Percentiles rank a stretch among this genome's conserved stretches.
Evolutionary conservation across 2,113 vertebrate genomes (phyloP).

Genomic region (Geococcyx californianus): DNA sequence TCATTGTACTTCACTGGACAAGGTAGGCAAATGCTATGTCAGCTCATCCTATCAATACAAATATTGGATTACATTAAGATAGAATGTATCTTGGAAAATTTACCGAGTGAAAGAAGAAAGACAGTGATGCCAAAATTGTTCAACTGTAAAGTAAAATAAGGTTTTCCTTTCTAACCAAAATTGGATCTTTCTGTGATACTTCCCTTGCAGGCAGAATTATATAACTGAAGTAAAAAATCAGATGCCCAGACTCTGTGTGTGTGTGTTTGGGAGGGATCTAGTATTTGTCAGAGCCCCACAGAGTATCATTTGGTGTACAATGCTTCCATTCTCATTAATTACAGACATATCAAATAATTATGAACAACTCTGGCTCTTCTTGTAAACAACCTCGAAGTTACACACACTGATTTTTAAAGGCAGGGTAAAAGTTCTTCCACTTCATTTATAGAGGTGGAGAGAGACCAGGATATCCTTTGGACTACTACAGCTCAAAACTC

Average conservation of each 20-base stretch:
- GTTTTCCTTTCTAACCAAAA: not conserved
- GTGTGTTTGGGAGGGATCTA: not conserved
- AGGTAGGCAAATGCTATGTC: not conserved
- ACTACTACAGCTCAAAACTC: constrained; percentile 53
- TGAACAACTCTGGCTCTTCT: not conserved
- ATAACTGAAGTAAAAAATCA: not conserved
- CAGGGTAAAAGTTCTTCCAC: constrained; percentile 44
- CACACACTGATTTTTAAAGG: constrained; percentile 2
- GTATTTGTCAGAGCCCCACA: not conserved
- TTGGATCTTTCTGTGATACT: not conserved
- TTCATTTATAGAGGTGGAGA: constrained; percentile 74
- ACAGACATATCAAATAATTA: not conserved
- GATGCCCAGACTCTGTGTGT: not conserved
- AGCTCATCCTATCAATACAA: not conserved
- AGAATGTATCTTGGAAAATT: not conserved
- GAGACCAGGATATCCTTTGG: constrained; percentile 73
- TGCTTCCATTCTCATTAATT: not conserved
- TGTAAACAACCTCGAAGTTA: not conserved
- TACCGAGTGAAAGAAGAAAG: not conserved
- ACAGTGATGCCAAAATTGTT: not conserved
- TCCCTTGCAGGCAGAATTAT: not conserved
- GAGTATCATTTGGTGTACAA: not conserved
- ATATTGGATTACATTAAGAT: not conserved
- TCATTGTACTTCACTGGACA: not conserved
- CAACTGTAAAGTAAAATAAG: not conserved